Evolutionary conservation across 2,797 vertebrate genomes (phyloP).

Genomic region (Jordanella pulchra): DNA sequence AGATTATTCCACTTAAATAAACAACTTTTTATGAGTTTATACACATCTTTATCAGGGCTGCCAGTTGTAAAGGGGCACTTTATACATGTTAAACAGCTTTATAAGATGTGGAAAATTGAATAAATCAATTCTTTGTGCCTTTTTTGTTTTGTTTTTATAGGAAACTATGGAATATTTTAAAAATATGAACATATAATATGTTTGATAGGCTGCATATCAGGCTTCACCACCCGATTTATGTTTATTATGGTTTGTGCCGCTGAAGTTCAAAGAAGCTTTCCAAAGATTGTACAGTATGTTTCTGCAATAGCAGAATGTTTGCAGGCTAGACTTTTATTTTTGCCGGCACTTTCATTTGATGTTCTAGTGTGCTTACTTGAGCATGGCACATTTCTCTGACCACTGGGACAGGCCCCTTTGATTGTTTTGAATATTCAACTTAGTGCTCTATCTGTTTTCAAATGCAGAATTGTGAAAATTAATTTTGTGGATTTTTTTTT

Average conservation of each 20-base stretch:
- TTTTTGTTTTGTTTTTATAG: neutral
- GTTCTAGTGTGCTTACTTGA: neutral
- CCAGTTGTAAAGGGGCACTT: neutral
- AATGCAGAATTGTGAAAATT: conserved; percentile 5
- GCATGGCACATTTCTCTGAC: neutral
- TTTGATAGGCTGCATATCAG: neutral
- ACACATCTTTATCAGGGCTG: neutral
- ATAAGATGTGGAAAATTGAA: neutral
- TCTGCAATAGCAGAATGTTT: neutral
- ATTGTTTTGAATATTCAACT: neutral
- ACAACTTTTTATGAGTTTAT: neutral
- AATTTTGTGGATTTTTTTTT: neutral
- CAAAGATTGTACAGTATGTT: neutral
- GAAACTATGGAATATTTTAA: neutral
- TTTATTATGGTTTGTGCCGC: neutral
- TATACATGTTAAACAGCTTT: neutral
- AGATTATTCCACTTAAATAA: neutral
- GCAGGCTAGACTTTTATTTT: neutral
- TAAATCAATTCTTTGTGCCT: neutral
- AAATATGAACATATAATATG: neutral
- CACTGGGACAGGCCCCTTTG: neutral
- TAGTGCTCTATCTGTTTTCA: neutral
- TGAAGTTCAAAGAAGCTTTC: neutral
- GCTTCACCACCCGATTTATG: neutral
- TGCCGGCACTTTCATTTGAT: neutral